Conservation (phyloP, 2,888 invertebrate species). For the Corythucha ciliata region DNA sequence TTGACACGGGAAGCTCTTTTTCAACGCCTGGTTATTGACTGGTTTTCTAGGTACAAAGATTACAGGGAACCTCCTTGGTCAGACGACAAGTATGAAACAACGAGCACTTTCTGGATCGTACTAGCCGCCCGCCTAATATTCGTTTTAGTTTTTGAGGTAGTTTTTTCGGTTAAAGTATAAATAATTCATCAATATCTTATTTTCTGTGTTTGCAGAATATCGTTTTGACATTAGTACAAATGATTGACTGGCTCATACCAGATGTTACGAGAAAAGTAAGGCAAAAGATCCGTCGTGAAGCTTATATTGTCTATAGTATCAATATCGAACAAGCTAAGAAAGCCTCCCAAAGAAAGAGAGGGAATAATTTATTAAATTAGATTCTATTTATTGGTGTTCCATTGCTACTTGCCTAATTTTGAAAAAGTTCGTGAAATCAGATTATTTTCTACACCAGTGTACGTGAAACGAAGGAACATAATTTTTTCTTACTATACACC, state of each 20-base stretch:
- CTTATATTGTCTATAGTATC: slow-evolving; percentile 84
- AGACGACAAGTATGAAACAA: slow-evolving; percentile 53
- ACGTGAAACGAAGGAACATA: too few species aligned
- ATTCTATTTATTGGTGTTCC: too few species aligned
- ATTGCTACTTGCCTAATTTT: too few species aligned
- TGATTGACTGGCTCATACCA: slow-evolving; percentile 88
- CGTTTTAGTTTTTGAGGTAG: slow-evolving; percentile 90
- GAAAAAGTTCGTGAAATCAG: too few species aligned
- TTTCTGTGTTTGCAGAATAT: slow-evolving; percentile 64
- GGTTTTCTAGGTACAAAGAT: slow-evolving; percentile 84
- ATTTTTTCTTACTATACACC: too few species aligned
- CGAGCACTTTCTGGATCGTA: slow-evolving; percentile 79
- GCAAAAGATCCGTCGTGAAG: slow-evolving; percentile 78
- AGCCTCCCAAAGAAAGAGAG: too few species aligned
- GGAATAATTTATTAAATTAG: too few species aligned
- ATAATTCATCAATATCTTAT: background rate
- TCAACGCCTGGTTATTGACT: too few species aligned
- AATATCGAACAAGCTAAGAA: slow-evolving; percentile 66
- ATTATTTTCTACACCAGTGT: too few species aligned
- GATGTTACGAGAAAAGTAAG: slow-evolving; percentile 77
- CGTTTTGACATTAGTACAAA: slow-evolving; percentile 79
- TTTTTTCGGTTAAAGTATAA: too few species aligned
- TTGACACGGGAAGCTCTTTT: slow-evolving; percentile 1
- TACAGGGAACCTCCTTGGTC: slow-evolving; percentile 63
- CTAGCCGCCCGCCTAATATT: slow-evolving; percentile 83